phyloP scores from a whole-genome alignment of 2,113 vertebrate genomes.

The Cervus canadensis region DNA sequence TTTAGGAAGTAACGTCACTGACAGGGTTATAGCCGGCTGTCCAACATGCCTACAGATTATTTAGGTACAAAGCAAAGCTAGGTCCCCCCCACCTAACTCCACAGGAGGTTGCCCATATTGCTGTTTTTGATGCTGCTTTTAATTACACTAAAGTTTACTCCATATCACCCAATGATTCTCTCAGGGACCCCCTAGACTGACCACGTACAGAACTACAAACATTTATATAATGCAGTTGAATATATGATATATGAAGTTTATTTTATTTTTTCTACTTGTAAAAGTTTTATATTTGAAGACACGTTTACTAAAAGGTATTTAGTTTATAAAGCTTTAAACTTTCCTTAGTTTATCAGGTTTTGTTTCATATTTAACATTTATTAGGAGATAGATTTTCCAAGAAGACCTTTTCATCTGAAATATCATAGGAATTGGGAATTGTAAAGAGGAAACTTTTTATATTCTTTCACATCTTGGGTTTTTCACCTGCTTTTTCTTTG shows the following conservation, averaged over 20 bases:
- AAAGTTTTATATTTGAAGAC: not conserved
- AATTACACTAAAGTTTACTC: not conserved
- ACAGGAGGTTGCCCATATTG: not conserved
- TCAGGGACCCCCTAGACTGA: not conserved
- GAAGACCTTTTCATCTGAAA: not conserved
- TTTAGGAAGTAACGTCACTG: conserved; percentile 49
- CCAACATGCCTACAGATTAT: not conserved
- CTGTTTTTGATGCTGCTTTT: not conserved
- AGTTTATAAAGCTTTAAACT: not conserved
- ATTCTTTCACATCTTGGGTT: not conserved
- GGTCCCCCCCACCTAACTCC: not conserved
- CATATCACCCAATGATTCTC: not conserved
- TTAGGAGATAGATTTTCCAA: conserved; percentile 2
- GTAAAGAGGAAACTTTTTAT: not conserved
- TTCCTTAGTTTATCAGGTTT: not conserved
- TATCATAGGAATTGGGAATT: not conserved
- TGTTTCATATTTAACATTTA: conserved; percentile 9
- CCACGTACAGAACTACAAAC: not conserved
- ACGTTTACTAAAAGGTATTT: not conserved
- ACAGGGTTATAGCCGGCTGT: conserved; percentile 18
- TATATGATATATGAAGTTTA: not conserved
- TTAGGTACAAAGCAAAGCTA: not conserved
- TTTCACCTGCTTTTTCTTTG: not conserved
- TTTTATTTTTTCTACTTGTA: not conserved
- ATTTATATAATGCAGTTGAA: not conserved